Evolutionary conservation across 2,888 invertebrate species (phyloP).

Genomic region (Opisthograptis luteolata): DNA sequence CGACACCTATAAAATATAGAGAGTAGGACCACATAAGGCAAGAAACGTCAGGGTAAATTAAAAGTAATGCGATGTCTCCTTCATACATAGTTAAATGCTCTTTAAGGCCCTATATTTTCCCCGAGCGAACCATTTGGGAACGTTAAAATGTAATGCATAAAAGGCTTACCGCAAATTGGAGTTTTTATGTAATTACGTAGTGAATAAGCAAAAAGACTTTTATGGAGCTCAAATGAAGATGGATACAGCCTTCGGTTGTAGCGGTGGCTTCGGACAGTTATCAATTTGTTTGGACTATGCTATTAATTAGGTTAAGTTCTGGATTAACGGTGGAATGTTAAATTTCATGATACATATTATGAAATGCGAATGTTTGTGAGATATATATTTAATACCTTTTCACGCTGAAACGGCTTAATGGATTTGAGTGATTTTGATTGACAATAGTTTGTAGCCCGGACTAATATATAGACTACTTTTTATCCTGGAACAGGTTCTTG

Average conservation of each 20-base stretch:
- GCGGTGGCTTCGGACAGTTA: slow-evolving; percentile 23
- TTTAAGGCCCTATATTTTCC: slow-evolving; percentile 76
- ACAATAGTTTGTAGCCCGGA: no score
- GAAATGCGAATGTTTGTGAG: no score
- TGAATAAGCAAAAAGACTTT: slow-evolving; percentile 65
- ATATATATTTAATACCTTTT: no score
- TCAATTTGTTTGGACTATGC: slow-evolving; percentile 19
- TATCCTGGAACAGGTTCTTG: no score
- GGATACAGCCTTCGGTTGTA: slow-evolving; percentile 36
- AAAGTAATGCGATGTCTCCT: slow-evolving; percentile 78
- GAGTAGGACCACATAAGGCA: slow-evolving; percentile 65
- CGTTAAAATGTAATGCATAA: slow-evolving; percentile 74
- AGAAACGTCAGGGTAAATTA: slow-evolving; percentile 74
- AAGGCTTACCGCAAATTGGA: slow-evolving; percentile 71
- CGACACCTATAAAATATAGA: slow-evolving; percentile 63
- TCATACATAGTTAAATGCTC: slow-evolving; percentile 80
- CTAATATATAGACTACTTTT: no score
- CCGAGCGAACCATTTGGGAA: slow-evolving; percentile 67
- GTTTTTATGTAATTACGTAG: slow-evolving; percentile 70
- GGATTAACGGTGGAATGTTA: background rate
- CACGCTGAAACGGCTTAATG: no score
- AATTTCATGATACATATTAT: no score
- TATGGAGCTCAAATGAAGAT: slow-evolving; percentile 47
- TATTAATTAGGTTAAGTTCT: slow-evolving; percentile 18
- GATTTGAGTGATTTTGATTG: no score